Evolutionary conservation across 2,888 invertebrate genomes (phyloP).

Genomic region (Chymomyza fuscimana): DNA sequence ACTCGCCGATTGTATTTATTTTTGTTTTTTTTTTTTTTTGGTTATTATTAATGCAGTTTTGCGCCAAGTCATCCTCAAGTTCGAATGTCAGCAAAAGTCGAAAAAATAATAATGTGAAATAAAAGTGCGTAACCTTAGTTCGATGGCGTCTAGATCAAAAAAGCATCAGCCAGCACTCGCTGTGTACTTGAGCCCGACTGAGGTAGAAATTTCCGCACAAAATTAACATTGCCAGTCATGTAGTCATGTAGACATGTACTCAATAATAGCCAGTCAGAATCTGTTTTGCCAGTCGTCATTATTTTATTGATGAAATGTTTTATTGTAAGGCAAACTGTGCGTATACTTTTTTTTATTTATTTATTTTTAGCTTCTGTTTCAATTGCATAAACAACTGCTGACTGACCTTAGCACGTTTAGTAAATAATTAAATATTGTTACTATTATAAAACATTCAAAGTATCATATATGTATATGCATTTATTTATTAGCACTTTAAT

Average conservation of each 20-base stretch:
- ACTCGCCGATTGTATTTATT: not conserved
- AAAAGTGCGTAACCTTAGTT: slow-evolving; percentile 40
- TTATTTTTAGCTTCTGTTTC: slow-evolving; percentile 18
- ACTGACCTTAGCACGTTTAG: slow-evolving; percentile 67
- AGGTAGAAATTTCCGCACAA: slow-evolving; percentile 67
- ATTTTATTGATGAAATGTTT: slow-evolving; percentile 51
- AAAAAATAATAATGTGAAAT: slow-evolving; percentile 37
- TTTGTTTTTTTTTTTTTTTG: slow-evolving; percentile 11
- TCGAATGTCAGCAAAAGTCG: slow-evolving; percentile 38
- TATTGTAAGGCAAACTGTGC: slow-evolving; percentile 38
- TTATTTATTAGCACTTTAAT: not conserved
- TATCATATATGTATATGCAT: not conserved
- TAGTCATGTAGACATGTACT: slow-evolving; percentile 42
- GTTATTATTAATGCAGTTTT: slow-evolving; percentile 13
- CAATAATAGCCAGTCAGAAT: not conserved
- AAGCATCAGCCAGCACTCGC: slow-evolving; percentile 21
- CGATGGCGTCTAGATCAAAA: slow-evolving; percentile 6
- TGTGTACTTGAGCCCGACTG: slow-evolving; percentile 39
- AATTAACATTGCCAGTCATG: slow-evolving; percentile 54
- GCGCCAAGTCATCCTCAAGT: slow-evolving; percentile 59
- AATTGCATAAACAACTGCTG: slow-evolving; percentile 49
- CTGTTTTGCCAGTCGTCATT: slow-evolving; percentile 13
- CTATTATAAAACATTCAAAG: not conserved
- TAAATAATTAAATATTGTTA: slow-evolving; percentile 44
- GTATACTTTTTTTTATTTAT: slow-evolving; percentile 25